A percentile compares a stretch with the other conserved stretches of the same genome.
These are phyloP conservation scores for Threskiornis aethiopicus DNA, from an alignment of 2,797 vertebrate species.

Conservation along the genomic window DNA sequence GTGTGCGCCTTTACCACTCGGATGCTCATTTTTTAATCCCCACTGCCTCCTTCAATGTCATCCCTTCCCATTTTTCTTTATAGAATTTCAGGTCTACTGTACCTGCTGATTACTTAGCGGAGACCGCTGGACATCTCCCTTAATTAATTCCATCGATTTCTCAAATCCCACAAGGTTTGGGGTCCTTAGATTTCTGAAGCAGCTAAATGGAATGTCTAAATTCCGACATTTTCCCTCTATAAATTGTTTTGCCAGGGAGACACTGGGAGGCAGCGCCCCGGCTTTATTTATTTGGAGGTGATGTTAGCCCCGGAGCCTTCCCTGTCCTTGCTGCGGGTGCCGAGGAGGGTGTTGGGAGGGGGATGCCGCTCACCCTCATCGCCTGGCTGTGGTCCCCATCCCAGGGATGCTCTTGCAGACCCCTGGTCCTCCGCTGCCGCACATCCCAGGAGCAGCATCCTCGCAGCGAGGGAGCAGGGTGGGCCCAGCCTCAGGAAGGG, in stretches of 20 bases:
- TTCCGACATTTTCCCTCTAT: conserved; percentile 73
- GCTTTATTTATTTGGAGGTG: conserved; percentile 63
- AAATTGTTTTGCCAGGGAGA: conserved; percentile 73
- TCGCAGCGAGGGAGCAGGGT: fast-evolving
- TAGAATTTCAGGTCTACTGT: conserved; percentile 77
- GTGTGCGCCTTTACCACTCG: conserved; percentile 67
- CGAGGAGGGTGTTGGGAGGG: background rate
- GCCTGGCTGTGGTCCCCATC: fast-evolving
- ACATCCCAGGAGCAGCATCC: background rate
- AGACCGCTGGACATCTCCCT: conserved; percentile 74
- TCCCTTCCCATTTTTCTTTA: conserved; percentile 78
- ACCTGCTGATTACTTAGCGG: conserved; percentile 78
- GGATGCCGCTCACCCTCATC: background rate
- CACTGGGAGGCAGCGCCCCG: conserved; percentile 32
- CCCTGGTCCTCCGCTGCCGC: fast-evolving
- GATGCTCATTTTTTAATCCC: conserved; percentile 78
- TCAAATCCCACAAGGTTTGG: conserved; percentile 73
- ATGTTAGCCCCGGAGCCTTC: background rate
- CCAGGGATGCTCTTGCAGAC: background rate
- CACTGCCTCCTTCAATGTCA: conserved; percentile 73
- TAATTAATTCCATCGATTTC: conserved; percentile 81
- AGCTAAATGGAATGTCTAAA: conserved; percentile 80
- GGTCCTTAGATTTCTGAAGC: conserved; percentile 77
- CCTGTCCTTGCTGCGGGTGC: background rate
- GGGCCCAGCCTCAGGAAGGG: background rate